Evolutionary conservation across 2,888 invertebrate species (phyloP), one percentile per base, ranked within the genome.

Genomic region (Diarsia mendica): DNA sequence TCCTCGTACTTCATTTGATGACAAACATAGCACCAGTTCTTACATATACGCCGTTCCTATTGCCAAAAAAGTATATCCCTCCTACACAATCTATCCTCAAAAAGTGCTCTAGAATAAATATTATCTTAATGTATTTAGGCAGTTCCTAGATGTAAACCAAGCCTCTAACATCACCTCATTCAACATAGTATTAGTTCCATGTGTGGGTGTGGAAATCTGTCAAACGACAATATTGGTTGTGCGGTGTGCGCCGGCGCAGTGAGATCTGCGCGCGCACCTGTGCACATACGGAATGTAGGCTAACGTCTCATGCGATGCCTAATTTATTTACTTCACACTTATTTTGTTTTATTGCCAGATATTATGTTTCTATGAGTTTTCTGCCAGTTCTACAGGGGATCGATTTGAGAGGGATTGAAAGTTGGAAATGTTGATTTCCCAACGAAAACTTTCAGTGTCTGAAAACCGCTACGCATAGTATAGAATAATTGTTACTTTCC

Each of bases 221-320:
- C 79, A 80, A 77, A 75, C 71, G 77, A 46, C 66, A 71, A 79
- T 74, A 82, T 77, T 85, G 67, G 79, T 68, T 58, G 44, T 77
- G 44, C 28, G 60, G 18, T 63, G n/a, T 63, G 63, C 72, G 80
- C 77, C 58, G 69, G 58, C 74, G 76, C 68, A 84, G 61, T 83
- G 81, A 85, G 82, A 86, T 83, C 83, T 81, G 76, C 77, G 74
- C 78, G 75, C 81, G 67, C 87, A 87, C 83, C 84, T 88, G 88
- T 84, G 79, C 75, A 88, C 83, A 85, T 80, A 87, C 61, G 77
- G 79, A 76, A 86, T 84, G 75, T 78, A 63, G 79, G 88, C 80
- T 88, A 86, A 80, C 77, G 84, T 79, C 68, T 80, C 78, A 75
- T 79, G 80, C 67, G 67, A 77, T 33, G 65, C 85, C 82, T 82